phyloP scores from a whole-genome alignment of 2,888 invertebrate species.

The Nephrocerus scutellatus region DNA sequence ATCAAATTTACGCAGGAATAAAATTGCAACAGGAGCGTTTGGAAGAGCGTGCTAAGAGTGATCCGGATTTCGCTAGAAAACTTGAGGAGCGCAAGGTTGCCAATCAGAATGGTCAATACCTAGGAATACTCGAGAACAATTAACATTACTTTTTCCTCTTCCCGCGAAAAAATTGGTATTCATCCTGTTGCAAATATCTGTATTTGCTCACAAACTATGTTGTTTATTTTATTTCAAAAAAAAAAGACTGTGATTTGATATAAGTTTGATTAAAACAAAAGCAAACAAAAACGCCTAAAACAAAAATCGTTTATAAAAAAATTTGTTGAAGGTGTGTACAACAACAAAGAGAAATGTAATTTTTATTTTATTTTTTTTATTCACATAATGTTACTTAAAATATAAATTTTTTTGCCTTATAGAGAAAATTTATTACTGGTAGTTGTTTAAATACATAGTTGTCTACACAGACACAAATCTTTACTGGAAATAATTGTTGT shows the following conservation, averaged over 20 bases:
- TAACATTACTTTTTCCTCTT: conserved; percentile 19
- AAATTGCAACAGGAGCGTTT: conserved; percentile 53
- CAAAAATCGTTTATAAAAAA: too few relatives aligned
- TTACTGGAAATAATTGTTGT: too few relatives aligned
- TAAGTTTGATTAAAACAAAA: too few relatives aligned
- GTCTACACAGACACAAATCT: too few relatives aligned
- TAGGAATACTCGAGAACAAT: conserved; percentile 39
- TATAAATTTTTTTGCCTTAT: too few relatives aligned
- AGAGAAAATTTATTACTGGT: too few relatives aligned
- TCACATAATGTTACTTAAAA: too few relatives aligned
- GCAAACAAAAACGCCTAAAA: too few relatives aligned
- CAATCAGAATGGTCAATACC: conserved; percentile 60
- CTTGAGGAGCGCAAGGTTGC: conserved; percentile 46
- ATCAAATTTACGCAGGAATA: conserved; percentile 79
- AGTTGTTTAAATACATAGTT: too few relatives aligned
- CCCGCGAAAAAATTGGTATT: conserved; percentile 1
- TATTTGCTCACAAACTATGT: conserved; percentile 3
- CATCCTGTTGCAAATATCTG: background rate
- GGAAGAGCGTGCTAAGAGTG: conserved; percentile 47
- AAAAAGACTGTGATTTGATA: conserved; percentile 35
- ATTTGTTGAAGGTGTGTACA: too few relatives aligned
- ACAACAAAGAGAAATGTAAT: too few relatives aligned
- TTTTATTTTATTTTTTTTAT: too few relatives aligned
- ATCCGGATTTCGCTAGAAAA: conserved; percentile 46
- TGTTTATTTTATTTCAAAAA: conserved; percentile 12